Percentiles rank a stretch among this genome's conserved stretches.
These are phyloP conservation scores for Palythoa caribaeorum DNA, from an alignment of 92 coral and sea anemone genomes.

Conservation along the genomic window DNA sequence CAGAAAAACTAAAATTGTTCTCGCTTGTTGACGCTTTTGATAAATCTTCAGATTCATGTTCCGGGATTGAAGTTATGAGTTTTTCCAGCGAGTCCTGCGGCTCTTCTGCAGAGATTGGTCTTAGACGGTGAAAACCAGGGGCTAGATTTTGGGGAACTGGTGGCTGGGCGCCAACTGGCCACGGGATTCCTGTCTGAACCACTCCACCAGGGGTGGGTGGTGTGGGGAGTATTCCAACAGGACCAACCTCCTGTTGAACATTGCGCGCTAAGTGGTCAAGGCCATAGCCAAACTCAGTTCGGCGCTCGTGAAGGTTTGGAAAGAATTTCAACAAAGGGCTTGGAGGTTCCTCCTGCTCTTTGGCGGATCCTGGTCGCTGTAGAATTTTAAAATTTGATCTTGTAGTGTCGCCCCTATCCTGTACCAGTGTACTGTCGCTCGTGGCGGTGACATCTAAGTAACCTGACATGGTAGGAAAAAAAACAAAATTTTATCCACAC, in stretches of 20 bases:
- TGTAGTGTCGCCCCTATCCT: constrained; percentile 53
- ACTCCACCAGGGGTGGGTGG: constrained; percentile 49
- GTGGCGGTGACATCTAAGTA: constrained; percentile 51
- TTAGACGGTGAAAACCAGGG: constrained; percentile 43
- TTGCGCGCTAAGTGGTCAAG: neutral
- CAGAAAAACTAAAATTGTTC: constrained; percentile 63
- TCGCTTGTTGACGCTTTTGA: constrained; percentile 36
- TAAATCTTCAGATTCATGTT: constrained; percentile 30
- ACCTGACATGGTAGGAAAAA: constrained; percentile 30
- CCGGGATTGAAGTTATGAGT: constrained; percentile 13
- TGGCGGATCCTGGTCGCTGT: constrained; percentile 71
- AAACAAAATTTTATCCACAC: neutral
- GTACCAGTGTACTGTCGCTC: constrained; percentile 55
- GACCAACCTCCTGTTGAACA: neutral
- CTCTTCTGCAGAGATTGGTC: constrained; percentile 24
- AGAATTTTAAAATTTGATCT: constrained; percentile 72
- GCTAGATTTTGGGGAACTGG: constrained; percentile 36
- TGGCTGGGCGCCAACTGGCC: constrained; percentile 18
- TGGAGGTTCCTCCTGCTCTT: constrained; percentile 13
- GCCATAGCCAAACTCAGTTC: constrained; percentile 38
- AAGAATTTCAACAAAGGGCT: constrained; percentile 61
- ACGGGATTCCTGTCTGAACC: constrained; percentile 7
- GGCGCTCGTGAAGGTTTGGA: constrained; percentile 45
- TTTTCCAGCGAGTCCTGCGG: constrained; percentile 51
- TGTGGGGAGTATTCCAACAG: constrained; percentile 28